A percentile compares a stretch with the other conserved stretches of the same genome.
These are phyloP conservation scores for Electrona antarctica DNA, from an alignment of 2,113 vertebrate genomes.

Conservation along the genomic window DNA sequence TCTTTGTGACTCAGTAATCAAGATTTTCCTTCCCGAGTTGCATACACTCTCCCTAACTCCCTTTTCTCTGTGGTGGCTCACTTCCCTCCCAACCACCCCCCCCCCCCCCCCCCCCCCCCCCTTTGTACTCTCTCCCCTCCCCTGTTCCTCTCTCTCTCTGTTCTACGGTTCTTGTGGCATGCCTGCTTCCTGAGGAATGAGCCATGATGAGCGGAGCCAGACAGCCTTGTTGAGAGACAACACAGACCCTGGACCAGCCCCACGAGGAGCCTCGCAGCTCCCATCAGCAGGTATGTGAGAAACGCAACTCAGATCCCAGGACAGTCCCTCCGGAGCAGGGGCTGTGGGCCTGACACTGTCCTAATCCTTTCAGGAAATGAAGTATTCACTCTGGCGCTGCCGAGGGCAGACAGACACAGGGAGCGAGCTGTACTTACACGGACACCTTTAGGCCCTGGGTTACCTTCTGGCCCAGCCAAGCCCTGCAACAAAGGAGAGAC, in stretches of 20 bases:
- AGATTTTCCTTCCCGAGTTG: slow-evolving; percentile 27
- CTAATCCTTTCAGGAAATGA: slow-evolving; percentile 69
- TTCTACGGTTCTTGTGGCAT: slow-evolving; percentile 34
- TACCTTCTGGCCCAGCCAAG: slow-evolving; percentile 91
- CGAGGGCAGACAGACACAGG: slow-evolving; percentile 6
- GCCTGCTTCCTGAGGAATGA: slow-evolving; percentile 35
- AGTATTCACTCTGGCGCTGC: slow-evolving; percentile 37
- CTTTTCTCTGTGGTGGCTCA: slow-evolving; percentile 42
- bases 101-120: slow-evolving; percentile 9
- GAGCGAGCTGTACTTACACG: slow-evolving; percentile 84
- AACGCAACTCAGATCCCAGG: slow-evolving; percentile 29
- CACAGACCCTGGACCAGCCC: slow-evolving; percentile 28
- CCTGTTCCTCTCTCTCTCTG: slow-evolving; percentile 17
- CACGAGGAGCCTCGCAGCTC: slow-evolving; percentile 16
- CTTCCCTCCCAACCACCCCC: slow-evolving; percentile 33
- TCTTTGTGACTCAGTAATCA: too few relatives aligned
- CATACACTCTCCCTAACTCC: slow-evolving; percentile 32
- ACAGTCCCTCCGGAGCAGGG: slow-evolving; percentile 18
- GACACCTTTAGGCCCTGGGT: slow-evolving; percentile 92
- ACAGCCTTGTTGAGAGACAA: slow-evolving; percentile 28
- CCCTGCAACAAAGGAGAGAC: slow-evolving; percentile 81
- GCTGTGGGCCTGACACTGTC: slow-evolving; percentile 34
- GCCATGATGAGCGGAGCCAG: slow-evolving; percentile 26
- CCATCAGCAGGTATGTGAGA: slow-evolving; percentile 11
- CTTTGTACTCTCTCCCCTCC: slow-evolving; percentile 32